A percentile compares a stretch with the other conserved stretches of the same genome.
These are phyloP conservation scores for Dolichoris vasculosae DNA, from an alignment of 1,140 invertebrate species.

Conservation along the genomic window DNA sequence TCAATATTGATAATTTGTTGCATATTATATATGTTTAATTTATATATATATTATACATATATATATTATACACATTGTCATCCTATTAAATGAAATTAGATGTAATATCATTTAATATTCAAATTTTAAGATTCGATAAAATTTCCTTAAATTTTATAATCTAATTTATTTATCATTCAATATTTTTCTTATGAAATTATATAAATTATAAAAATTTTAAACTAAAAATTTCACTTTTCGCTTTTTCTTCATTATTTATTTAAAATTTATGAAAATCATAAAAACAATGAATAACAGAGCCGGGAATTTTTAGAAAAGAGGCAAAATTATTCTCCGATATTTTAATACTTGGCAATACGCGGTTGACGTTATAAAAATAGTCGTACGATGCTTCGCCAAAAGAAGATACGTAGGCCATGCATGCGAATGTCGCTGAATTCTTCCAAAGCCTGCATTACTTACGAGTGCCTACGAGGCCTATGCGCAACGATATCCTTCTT, in stretches of 20 bases:
- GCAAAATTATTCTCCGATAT: neutral
- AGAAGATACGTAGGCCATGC: neutral
- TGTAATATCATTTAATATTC: too few species aligned
- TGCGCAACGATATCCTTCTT: conserved; percentile 28
- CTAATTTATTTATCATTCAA: too few species aligned
- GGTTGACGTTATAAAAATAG: neutral
- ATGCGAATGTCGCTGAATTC: conserved; percentile 16
- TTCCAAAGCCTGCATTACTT: conserved; percentile 4
- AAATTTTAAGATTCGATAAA: too few species aligned
- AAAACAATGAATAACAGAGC: neutral
- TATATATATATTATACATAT: too few species aligned
- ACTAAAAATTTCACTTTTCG: too few species aligned
- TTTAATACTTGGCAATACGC: neutral
- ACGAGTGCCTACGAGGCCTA: conserved; percentile 2
- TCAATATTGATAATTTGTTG: too few species aligned
- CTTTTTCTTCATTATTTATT: neutral
- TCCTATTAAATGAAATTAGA: too few species aligned
- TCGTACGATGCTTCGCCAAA: neutral
- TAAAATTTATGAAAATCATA: neutral
- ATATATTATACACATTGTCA: too few species aligned
- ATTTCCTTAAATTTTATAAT: too few species aligned
- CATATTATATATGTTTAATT: too few species aligned
- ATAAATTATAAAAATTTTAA: too few species aligned
- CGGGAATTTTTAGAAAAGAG: neutral
- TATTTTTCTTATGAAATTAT: too few species aligned